Percentiles rank a stretch among this genome's conserved stretches.
phyloP scores from a whole-genome alignment of 23 tunicate genomes.

The Halocynthia roretzi region DNA sequence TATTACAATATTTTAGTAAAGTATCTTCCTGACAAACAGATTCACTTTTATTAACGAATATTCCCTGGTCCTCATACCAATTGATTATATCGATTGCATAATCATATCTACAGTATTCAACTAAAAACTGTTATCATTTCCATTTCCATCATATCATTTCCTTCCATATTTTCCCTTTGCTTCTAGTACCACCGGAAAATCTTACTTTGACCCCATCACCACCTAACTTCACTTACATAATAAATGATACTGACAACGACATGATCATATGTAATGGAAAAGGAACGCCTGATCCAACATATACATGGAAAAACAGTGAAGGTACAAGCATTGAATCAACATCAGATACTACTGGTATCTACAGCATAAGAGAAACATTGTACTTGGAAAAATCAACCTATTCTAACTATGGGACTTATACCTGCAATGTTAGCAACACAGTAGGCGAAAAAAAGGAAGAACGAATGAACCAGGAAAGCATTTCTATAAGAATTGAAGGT shows the following conservation, averaged over 20 bases:
- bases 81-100: too few relatives aligned
- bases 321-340: background rate
- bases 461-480: background rate
- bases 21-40: too few relatives aligned
- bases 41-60: too few relatives aligned
- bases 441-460: background rate
- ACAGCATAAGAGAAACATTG: background rate
- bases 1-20: too few relatives aligned
- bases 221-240: background rate
- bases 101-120: too few relatives aligned
- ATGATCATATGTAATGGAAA: background rate
- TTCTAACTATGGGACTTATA: conserved; percentile 11
- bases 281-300: conserved; percentile 14
- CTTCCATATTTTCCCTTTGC: too few relatives aligned
- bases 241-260: background rate
- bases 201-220: too few relatives aligned
- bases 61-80: too few relatives aligned
- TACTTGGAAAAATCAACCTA: background rate
- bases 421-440: background rate
- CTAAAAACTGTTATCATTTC: too few relatives aligned
- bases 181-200: too few relatives aligned
- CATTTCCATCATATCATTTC: too few relatives aligned
- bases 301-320: background rate
- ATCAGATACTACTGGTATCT: background rate
- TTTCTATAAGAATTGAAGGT: conserved; percentile 9